Evolutionary conservation across 1,140 invertebrate species (phyloP).

Genomic region (Drosophila virilis): DNA sequence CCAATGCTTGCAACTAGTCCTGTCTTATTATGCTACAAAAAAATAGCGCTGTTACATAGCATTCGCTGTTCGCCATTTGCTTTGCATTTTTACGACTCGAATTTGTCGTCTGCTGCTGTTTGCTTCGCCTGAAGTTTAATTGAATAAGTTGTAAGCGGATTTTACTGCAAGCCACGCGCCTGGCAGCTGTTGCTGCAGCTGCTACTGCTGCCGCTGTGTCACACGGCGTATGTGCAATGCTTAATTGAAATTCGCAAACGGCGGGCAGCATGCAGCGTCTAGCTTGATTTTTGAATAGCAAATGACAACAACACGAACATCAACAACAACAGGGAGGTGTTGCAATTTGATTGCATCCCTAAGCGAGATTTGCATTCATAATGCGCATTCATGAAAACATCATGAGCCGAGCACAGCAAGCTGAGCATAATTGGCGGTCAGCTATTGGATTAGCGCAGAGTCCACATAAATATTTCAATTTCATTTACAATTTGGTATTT

Average conservation of each 20-base stretch:
- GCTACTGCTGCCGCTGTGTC: conserved; percentile 1
- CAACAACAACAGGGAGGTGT: conserved; percentile 46
- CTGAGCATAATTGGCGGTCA: conserved; percentile 42
- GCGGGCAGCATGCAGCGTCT: conserved; percentile 8
- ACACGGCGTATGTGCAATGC: conserved; percentile 67
- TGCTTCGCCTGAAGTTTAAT: conserved; percentile 68
- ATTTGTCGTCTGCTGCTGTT: conserved; percentile 64
- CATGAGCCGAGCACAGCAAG: conserved; percentile 48
- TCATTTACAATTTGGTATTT: not conserved
- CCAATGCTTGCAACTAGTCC: not conserved
- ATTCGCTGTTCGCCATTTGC: conserved; percentile 70
- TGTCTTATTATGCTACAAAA: conserved; percentile 2
- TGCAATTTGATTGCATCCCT: conserved; percentile 69
- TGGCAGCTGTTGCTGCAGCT: conserved; percentile 14
- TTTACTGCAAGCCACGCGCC: conserved; percentile 37
- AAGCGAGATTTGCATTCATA: conserved; percentile 72
- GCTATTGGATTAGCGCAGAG: conserved; percentile 27
- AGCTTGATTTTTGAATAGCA: conserved; percentile 74
- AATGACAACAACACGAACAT: conserved; percentile 25
- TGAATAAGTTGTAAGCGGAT: conserved; percentile 83
- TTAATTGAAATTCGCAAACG: conserved; percentile 73
- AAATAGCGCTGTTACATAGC: conserved; percentile 39
- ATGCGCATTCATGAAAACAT: conserved; percentile 63
- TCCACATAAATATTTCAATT: conserved; percentile 31
- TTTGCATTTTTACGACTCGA: conserved; percentile 73